Base-by-base conservation (phyloP, 2,888 invertebrate species). In the Anagyrus pseudococci region DNA sequence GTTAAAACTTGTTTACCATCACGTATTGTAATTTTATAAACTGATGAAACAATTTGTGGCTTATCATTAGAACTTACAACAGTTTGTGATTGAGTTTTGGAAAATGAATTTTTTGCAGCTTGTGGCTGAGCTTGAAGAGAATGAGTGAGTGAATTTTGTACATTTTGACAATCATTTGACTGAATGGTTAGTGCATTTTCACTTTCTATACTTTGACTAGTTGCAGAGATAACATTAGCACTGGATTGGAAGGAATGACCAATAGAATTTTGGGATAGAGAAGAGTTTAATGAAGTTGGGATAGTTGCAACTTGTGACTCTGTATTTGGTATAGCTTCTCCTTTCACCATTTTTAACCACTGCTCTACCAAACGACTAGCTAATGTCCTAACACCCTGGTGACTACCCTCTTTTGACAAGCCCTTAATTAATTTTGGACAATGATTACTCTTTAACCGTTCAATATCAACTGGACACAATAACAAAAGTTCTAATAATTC, bases 361-460 rank as follows among this genome's bases (percentile, higher is more conserved):
- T 92, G 91, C 75, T 94, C 92, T 26, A 96, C 95, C 62, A 96
- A 84, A 73, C 90, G 89, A 60, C 88, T 86, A 15, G 96, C 93
- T 72, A 94, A 82, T 61, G 87, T 86, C 76, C 91, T 87, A 60
- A 94, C 90, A 76, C 86, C 90, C 82, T 89, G 89, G 81, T 92
- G 87, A 73, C 91, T 89, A 48, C 89, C 90, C 77, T 92, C 90
- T 77, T 92, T 92, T 7, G 93, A 92, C 46, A 96, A 83, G 58
- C 89, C 89, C 80, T 96, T 96, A 22, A 98, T 92, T 66, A 96
- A 84, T 82, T 96, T 95, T 1, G 98, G 96, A 70, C 94, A 92
- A 71, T 92, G 91, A 80, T 97, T 97, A 72, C 92, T 89, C 82
- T 94, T 95, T 57, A 98, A 84, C 68, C 96, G 85, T 75, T 93